These are phyloP conservation scores for Anoura caudifer DNA, from an alignment of 2,113 vertebrate genomes.

Conservation along the genomic window DNA sequence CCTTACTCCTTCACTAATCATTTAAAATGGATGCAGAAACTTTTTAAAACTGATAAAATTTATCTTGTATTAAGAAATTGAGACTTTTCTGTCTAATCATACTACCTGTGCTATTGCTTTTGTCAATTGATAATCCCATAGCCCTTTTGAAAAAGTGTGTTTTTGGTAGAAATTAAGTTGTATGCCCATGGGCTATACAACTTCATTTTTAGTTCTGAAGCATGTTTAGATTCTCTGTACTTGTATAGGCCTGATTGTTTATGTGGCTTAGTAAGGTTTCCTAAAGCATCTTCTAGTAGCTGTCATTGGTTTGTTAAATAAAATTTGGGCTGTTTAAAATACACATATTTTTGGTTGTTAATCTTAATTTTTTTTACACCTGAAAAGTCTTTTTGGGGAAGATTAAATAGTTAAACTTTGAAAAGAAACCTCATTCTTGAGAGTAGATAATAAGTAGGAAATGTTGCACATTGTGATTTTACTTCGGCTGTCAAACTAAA, in stretches of 20 bases:
- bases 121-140: slow-evolving; percentile 49
- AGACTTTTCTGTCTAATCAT: slow-evolving; percentile 62
- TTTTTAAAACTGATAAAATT: slow-evolving; percentile 43
- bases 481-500: neutral
- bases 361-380: slow-evolving; percentile 57
- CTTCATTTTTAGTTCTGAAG: slow-evolving; percentile 55
- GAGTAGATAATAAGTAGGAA: neutral
- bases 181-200: slow-evolving; percentile 5
- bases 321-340: slow-evolving; percentile 72
- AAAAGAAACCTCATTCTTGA: slow-evolving; percentile 24
- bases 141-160: slow-evolving; percentile 57
- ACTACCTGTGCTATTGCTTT: slow-evolving; percentile 49
- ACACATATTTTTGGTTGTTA: slow-evolving; percentile 59
- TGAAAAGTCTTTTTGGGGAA: slow-evolving; percentile 36
- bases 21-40: slow-evolving; percentile 58
- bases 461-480: slow-evolving; percentile 1
- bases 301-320: slow-evolving; percentile 69
- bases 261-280: slow-evolving; percentile 66
- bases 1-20: slow-evolving; percentile 27
- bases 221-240: slow-evolving; percentile 63
- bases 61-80: slow-evolving; percentile 60
- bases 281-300: slow-evolving; percentile 53
- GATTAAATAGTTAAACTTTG: slow-evolving; percentile 1
- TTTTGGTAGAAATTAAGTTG: slow-evolving; percentile 66
- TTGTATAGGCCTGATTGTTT: slow-evolving; percentile 63